Evolutionary conservation across 2,113 vertebrate genomes (phyloP).

Genomic region (human (Homo sapiens)): GRCh38 chr5:45064501-45065000

Average conservation of each 20-base stretch:
- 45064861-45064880: not conserved
- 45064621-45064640: not conserved
- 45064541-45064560: not conserved
- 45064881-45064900: not conserved
- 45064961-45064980: not conserved
- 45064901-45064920: not conserved
- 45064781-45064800: not conserved
- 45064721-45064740: not conserved
- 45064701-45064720: not conserved
- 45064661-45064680: not conserved
- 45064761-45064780: fast-evolving
- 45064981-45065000: too few species aligned
- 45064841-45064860: not conserved
- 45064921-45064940: not conserved
- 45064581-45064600: not conserved
- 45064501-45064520: not conserved
- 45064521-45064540: not conserved
- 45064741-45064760: not conserved
- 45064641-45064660: not conserved
- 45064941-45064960: not conserved
- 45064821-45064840: not conserved
- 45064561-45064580: not conserved
- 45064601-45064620: not conserved
- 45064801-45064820: not conserved
- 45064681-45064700: not conserved